A percentile compares a stretch with the other conserved stretches of the same genome.
Evolutionary conservation across 1,140 invertebrate species (phyloP).

Genomic region (Zaprionus lachaisei): DNA sequence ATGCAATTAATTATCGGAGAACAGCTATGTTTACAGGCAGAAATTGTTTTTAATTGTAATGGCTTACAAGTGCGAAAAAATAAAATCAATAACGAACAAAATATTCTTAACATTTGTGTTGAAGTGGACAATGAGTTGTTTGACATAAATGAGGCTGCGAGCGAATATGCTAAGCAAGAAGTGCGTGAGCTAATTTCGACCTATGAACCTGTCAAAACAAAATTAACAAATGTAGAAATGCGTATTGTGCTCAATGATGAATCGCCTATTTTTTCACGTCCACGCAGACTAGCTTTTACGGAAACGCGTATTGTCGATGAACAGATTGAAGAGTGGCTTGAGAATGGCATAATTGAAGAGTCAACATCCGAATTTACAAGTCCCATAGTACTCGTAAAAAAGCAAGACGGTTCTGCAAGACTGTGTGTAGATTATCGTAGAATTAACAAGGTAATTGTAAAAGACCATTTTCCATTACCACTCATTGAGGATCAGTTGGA

Average conservation of each 20-base stretch:
- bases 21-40: no score
- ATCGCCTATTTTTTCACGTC: constrained; percentile 2
- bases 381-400: constrained; percentile 25
- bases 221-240: constrained; percentile 5
- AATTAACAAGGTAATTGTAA: constrained; percentile 14
- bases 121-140: not conserved
- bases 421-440: constrained; percentile 18
- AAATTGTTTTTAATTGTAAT: no score
- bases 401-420: not conserved
- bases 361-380: constrained; percentile 16
- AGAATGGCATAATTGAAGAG: constrained; percentile 8
- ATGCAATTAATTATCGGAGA: no score
- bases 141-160: not conserved
- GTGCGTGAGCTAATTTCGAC: not conserved
- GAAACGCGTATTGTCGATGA: not conserved
- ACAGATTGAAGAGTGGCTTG: constrained; percentile 3
- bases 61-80: no score
- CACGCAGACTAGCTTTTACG: not conserved
- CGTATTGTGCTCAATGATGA: constrained; percentile 4
- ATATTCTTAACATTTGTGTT: not conserved
- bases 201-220: not conserved
- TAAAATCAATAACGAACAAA: no score
- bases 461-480: constrained; percentile 12
- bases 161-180: not conserved
- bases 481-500: constrained; percentile 17